Conservation (phyloP, 1,140 invertebrate species). For the Apolygus lucorum region DNA sequence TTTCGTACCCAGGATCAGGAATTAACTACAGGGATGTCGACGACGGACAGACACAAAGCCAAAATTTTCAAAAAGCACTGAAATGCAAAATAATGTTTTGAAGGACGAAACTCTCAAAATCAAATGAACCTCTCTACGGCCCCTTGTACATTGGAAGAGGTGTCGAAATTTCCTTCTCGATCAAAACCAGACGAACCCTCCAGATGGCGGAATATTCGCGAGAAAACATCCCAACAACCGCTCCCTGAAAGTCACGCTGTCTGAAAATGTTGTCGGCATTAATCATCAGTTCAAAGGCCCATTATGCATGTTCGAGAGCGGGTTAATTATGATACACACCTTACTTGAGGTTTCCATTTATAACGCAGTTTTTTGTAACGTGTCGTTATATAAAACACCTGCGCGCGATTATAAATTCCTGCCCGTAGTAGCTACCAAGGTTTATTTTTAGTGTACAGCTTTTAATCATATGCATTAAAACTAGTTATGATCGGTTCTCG, state of each 20-base stretch:
- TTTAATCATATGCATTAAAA: not conserved
- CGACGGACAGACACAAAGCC: no score
- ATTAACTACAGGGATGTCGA: no score
- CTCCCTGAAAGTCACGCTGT: not conserved
- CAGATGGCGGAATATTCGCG: no score
- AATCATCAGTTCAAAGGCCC: not conserved
- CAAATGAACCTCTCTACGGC: no score
- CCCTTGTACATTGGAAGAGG: no score
- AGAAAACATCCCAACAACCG: no score
- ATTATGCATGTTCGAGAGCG: not conserved
- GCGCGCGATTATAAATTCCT: not conserved
- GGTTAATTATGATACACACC: not conserved
- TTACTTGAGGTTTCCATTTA: not conserved
- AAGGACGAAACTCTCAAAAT: no score
- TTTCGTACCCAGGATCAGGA: no score
- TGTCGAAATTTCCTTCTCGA: no score
- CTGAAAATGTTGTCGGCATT: not conserved
- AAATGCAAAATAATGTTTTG: no score
- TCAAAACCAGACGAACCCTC: no score
- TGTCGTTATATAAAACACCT: not conserved
- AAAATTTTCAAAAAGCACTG: no score
- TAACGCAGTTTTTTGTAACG: not conserved
- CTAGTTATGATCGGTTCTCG: not conserved
- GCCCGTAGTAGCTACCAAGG: not conserved
- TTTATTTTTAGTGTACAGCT: not conserved